These are phyloP conservation scores for Asarcornis scutulata DNA, from an alignment of 2,113 vertebrate species.

Conservation along the genomic window DNA sequence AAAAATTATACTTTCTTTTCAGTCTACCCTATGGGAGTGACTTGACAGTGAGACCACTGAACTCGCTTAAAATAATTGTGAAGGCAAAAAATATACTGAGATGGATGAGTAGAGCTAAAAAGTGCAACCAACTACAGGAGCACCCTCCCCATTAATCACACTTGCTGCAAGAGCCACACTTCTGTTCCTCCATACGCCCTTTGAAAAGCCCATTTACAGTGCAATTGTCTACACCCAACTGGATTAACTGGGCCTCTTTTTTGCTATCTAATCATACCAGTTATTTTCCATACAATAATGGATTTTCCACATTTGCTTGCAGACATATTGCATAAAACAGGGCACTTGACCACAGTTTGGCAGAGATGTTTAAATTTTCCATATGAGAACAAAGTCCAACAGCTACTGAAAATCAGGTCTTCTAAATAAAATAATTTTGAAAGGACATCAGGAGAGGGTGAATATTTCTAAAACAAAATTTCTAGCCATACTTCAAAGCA, in stretches of 20 bases:
- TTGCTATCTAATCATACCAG: neutral
- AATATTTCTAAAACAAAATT: neutral
- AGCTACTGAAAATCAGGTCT: neutral
- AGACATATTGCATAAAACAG: neutral
- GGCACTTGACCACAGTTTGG: neutral
- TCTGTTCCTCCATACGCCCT: neutral
- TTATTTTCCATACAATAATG: neutral
- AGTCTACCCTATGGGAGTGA: neutral
- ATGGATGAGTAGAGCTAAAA: neutral
- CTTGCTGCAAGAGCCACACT: accelerated
- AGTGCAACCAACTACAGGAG: neutral
- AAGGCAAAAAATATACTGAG: neutral
- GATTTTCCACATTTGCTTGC: neutral
- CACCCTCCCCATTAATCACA: neutral
- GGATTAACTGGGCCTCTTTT: neutral
- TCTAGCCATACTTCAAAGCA: neutral
- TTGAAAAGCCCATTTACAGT: neutral
- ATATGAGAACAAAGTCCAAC: neutral
- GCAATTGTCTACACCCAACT: accelerated
- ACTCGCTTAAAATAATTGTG: neutral
- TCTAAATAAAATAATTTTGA: neutral
- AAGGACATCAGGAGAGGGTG: neutral
- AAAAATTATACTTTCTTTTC: neutral
- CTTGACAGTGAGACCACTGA: neutral
- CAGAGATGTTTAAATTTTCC: neutral